Evolutionary conservation across 2,113 vertebrate species (phyloP), one percentile per base, ranked within the genome.

Genomic region (Edolisoma coerulescens): DNA sequence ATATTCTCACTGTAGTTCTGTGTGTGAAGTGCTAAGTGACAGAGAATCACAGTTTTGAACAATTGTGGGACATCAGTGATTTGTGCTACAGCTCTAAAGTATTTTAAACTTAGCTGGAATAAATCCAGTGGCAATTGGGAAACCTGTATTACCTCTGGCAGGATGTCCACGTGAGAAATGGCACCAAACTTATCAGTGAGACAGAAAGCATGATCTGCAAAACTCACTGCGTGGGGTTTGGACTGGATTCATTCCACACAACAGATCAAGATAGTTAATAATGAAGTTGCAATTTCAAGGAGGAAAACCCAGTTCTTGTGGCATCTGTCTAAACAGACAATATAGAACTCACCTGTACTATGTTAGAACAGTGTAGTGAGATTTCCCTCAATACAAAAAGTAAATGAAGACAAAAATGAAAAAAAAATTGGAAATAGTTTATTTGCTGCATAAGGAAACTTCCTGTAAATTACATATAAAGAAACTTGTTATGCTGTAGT

Each of bases 401-500:
- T 32, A 94, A 84, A 79, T n/a, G 10, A 95, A 83, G 27, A n/a
- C 71, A 88, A 69, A 75, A 83, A 42, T 56, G 61, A 93, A 96
- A 44, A 92, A 80, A 92, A 94, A 90, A 84, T 6, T 50, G 89
- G 96, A 97, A 97, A 96, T 85, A 81, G 84, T 98, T 98, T 98
- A 98, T 98, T 98, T 97, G 97, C 92, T 97, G 95, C 93, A 96
- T 96, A 94, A 95, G 94, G 97, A 97, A 97, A 97, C 83, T 96
- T 96, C 89, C 91, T 95, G 97, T 93, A 98, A 98, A 98, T 98
- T 97, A 98, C 95, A 96, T 96, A 96, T 93, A 98, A 97, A 98
- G 97, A 96, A 95, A 97, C 95, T 95, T 83, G 83, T 97, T 98
- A 98, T 88, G 91, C 97, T 96, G 97, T 97, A 94, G 97, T 96